These are phyloP conservation scores for Halcyon leucocephala DNA, from an alignment of 2,797 vertebrate species.

Conservation along the genomic window DNA sequence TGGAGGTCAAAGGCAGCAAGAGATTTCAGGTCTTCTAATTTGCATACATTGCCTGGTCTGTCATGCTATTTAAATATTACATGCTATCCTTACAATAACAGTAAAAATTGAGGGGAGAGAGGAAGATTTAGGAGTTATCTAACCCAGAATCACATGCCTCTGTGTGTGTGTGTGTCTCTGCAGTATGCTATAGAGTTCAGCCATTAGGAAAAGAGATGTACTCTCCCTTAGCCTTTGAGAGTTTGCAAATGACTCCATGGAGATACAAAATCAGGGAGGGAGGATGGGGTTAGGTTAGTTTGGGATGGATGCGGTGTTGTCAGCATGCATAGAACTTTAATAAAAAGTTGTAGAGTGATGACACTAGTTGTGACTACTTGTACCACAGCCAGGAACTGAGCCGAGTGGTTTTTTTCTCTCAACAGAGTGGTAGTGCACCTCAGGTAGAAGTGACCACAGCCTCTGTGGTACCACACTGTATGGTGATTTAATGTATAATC, in stretches of 20 bases:
- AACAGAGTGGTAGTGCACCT: neutral
- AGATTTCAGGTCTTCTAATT: neutral
- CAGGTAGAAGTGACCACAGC: neutral
- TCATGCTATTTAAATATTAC: neutral
- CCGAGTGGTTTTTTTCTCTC: neutral
- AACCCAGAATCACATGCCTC: neutral
- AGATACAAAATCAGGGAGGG: neutral
- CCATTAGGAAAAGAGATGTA: neutral
- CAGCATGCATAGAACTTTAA: neutral
- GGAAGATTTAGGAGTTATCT: neutral
- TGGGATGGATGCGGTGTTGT: neutral
- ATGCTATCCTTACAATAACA: neutral
- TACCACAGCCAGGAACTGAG: neutral
- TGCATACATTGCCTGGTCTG: neutral
- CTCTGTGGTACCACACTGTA: neutral
- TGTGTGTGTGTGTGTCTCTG: neutral
- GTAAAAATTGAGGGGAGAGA: neutral
- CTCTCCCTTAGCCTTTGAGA: neutral
- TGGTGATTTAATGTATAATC: neutral
- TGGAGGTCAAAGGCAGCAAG: neutral
- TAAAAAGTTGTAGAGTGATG: rapidly evolving
- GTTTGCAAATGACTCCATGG: neutral
- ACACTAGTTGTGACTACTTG: neutral
- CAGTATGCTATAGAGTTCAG: neutral
- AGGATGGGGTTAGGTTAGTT: neutral